Percentiles rank a stretch among this genome's conserved stretches.
These are phyloP conservation scores for Sycophaga agraensis DNA, from an alignment of 1,140 invertebrate species.

Conservation along the genomic window DNA sequence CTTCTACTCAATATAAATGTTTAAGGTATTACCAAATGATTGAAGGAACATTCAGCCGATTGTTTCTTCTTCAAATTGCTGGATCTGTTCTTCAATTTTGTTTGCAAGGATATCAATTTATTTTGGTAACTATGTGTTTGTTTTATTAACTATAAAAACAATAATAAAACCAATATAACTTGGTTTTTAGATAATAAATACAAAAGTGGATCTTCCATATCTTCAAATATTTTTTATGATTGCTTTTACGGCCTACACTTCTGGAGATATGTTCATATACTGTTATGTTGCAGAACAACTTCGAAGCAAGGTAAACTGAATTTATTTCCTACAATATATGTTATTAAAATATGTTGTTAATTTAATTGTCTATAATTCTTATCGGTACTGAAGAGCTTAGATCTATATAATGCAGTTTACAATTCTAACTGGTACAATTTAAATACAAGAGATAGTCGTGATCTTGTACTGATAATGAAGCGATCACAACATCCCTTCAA, in stretches of 20 bases:
- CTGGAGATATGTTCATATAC: conserved; percentile 4
- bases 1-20: too few species aligned
- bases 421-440: conserved; percentile 21
- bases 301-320: not conserved
- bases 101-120: conserved; percentile 33
- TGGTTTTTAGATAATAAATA: too few species aligned
- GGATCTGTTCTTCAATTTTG: conserved; percentile 28
- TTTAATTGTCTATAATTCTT: too few species aligned
- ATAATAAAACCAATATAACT: too few species aligned
- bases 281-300: conserved; percentile 15
- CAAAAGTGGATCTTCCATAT: too few species aligned
- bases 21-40: conserved; percentile 43
- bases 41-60: conserved; percentile 40
- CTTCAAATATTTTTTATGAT: not conserved
- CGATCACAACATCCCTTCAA: conserved; percentile 6
- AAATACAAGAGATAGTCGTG: not conserved
- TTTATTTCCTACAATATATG: not conserved
- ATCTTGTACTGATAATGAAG: conserved; percentile 17
- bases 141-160: not conserved
- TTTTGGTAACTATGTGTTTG: not conserved
- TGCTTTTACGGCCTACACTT: not conserved
- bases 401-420: not conserved
- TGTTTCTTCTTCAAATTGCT: conserved; percentile 29
- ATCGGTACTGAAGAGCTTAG: too few species aligned
- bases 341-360: too few species aligned